Percentiles rank a stretch among this genome's conserved stretches.
Evolutionary conservation across 2,888 invertebrate species (phyloP).

Genomic region (Smittia sp.): DNA sequence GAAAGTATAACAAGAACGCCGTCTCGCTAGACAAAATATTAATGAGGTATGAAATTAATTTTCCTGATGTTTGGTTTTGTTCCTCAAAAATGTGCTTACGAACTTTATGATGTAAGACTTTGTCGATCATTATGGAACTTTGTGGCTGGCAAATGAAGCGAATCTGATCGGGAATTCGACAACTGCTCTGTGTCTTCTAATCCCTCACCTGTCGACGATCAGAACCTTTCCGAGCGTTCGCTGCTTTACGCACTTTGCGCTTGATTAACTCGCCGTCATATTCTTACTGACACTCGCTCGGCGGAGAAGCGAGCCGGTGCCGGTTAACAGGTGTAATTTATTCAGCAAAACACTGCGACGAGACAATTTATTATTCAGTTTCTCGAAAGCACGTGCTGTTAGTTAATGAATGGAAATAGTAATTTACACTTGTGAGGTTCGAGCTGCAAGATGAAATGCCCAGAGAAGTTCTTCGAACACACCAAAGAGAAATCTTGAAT

Average conservation of each 20-base stretch:
- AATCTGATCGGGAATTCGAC: background rate
- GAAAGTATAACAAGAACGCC: slow-evolving; percentile 3
- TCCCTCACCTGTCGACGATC: background rate
- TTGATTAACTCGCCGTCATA: slow-evolving; percentile 28
- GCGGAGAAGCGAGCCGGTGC: background rate
- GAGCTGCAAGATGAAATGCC: background rate
- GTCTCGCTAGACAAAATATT: slow-evolving; percentile 27
- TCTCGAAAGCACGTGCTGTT: slow-evolving; percentile 30
- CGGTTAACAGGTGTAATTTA: slow-evolving; percentile 36
- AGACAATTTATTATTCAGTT: slow-evolving; percentile 36
- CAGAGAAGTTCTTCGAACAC: background rate
- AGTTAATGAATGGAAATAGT: slow-evolving; percentile 34
- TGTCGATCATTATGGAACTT: slow-evolving; percentile 31
- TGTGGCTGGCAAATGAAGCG: slow-evolving; percentile 33
- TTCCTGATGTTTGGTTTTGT: slow-evolving; percentile 33
- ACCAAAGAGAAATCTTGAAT: too few species aligned
- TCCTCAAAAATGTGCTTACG: background rate
- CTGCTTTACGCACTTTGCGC: slow-evolving; percentile 33
- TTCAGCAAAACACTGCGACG: slow-evolving; percentile 33
- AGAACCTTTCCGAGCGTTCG: too few species aligned
- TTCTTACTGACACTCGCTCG: slow-evolving; percentile 7
- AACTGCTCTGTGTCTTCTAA: background rate
- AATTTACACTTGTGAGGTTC: slow-evolving; percentile 21
- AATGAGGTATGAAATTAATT: slow-evolving; percentile 40
- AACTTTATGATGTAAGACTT: slow-evolving; percentile 28